Percentiles rank a stretch among this genome's conserved stretches.
Conservation (phyloP, 2,113 vertebrate species). For the Oplegnathus fasciatus region DNA sequence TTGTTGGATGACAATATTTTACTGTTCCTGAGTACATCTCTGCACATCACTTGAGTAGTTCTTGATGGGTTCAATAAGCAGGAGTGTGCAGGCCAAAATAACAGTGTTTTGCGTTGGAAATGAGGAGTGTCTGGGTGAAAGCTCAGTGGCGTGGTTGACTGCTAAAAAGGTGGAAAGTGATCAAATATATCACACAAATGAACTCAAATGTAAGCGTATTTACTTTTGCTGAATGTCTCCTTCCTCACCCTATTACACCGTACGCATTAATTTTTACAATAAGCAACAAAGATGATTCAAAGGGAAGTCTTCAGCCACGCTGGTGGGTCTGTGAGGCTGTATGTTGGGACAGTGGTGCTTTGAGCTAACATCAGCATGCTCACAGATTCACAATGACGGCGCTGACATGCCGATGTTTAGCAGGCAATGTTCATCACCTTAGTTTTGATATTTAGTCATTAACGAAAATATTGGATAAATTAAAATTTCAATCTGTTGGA, state of each 20-base stretch:
- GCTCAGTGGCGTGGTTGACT: neutral
- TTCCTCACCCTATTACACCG: neutral
- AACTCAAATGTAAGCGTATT: neutral
- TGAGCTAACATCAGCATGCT: neutral
- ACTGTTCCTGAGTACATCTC: neutral
- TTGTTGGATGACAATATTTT: constrained; percentile 1
- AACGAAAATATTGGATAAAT: too few species aligned
- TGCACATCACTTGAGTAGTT: neutral
- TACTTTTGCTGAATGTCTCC: neutral
- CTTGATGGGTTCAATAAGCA: constrained; percentile 11
- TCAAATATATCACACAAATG: constrained; percentile 2
- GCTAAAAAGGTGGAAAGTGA: constrained; percentile 19
- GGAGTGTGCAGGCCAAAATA: constrained; percentile 1
- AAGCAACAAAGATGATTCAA: neutral
- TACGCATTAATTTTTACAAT: neutral
- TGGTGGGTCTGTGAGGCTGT: neutral
- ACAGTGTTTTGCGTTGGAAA: constrained; percentile 15
- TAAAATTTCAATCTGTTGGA: too few species aligned
- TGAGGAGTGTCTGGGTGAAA: neutral
- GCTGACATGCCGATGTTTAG: neutral
- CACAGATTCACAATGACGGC: neutral
- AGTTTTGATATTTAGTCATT: too few species aligned
- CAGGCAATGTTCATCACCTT: neutral
- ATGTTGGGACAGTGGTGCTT: too few species aligned
- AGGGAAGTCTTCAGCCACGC: neutral